These are phyloP conservation scores for Scelioninae gen. 1 DNA, from an alignment of 2,888 invertebrate species.

Conservation along the genomic window DNA sequence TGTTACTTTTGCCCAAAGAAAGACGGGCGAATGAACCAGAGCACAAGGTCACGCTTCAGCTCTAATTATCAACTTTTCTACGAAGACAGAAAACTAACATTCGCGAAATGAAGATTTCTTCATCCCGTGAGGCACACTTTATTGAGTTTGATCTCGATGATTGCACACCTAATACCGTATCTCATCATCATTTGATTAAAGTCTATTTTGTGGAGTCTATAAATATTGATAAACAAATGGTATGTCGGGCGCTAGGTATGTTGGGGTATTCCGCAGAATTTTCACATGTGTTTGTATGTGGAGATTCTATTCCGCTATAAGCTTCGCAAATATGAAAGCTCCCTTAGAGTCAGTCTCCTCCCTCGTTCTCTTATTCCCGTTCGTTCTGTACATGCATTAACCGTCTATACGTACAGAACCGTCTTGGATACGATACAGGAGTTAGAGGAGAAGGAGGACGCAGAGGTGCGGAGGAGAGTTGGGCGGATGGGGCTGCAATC, in stretches of 20 bases:
- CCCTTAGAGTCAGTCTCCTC: constrained; percentile 63
- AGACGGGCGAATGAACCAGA: constrained; percentile 74
- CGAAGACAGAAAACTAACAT: constrained; percentile 63
- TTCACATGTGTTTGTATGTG: constrained; percentile 39
- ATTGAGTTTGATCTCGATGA: constrained; percentile 36
- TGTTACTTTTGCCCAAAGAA: constrained; percentile 46
- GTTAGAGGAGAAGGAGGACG: constrained; percentile 72
- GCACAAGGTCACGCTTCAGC: constrained; percentile 84
- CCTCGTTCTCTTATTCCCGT: constrained; percentile 72
- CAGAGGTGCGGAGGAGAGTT: constrained; percentile 72
- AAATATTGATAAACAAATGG: constrained; percentile 55
- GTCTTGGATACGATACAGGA: constrained; percentile 81
- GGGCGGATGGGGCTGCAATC: constrained; percentile 76
- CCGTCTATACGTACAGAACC: constrained; percentile 74
- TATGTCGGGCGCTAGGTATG: constrained; percentile 15
- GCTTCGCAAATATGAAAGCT: constrained; percentile 70
- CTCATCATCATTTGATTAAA: constrained; percentile 15
- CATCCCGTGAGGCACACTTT: constrained; percentile 49
- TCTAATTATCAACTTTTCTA: constrained; percentile 83
- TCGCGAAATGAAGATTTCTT: constrained; percentile 52
- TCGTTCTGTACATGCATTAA: constrained; percentile 76
- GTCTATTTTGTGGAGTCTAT: constrained; percentile 2
- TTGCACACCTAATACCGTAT: constrained; percentile 5
- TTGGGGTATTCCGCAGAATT: constrained; percentile 37
- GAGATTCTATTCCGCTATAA: constrained; percentile 51